Evolutionary conservation across 2,113 vertebrate genomes (phyloP), one percentile per base, ranked within the genome.

Genomic region (Gila orcuttii): DNA sequence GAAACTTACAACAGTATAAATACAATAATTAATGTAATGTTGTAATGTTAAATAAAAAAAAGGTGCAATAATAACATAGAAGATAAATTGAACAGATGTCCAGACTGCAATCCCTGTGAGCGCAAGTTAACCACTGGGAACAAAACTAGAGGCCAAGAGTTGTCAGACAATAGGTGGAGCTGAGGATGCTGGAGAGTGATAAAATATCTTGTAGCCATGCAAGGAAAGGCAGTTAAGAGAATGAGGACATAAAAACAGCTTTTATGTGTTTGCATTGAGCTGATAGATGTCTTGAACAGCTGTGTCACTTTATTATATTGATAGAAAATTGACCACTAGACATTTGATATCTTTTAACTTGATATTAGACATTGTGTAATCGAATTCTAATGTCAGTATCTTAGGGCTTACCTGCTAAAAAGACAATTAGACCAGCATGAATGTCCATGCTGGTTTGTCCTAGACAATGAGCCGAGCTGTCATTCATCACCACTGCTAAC

Each of bases 201-300:
- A 69, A 69, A 39, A 10, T 69, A 36, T 36, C 7, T 69, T 69
- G 73, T n/a, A 42, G 45, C 11, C 36, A 57, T 31, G 74, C 59
- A 88, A 80, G 78, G 78, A 55, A 79, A 36, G 57, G 69, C 52
- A 85, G 78, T 76, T 85, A 60, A 59, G 8, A 82, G 79, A 68
- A 36, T 36, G 31, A 69, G 66, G 66, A 69, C 17, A 21, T 68
- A 21, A 36, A 36, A 69, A 36, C 66, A 36, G 8, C 33, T 69
- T 69, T 69, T 39, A 21, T 39, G 17, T 69, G 33, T 69, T 19
- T 69, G 33, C 21, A 6, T 69, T 69, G 36, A 21, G 25, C 19
- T 73, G 17, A 42, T 73, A 73, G 19, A 39, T 39, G 9, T n/a
- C 21, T 12, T n/a, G 9, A 13, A 73, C 9, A 73, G 36, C 68